A percentile compares a stretch with the other conserved stretches of the same genome.
phyloP scores from a whole-genome alignment of 1,140 invertebrate species.

The Theocolax elegans region DNA sequence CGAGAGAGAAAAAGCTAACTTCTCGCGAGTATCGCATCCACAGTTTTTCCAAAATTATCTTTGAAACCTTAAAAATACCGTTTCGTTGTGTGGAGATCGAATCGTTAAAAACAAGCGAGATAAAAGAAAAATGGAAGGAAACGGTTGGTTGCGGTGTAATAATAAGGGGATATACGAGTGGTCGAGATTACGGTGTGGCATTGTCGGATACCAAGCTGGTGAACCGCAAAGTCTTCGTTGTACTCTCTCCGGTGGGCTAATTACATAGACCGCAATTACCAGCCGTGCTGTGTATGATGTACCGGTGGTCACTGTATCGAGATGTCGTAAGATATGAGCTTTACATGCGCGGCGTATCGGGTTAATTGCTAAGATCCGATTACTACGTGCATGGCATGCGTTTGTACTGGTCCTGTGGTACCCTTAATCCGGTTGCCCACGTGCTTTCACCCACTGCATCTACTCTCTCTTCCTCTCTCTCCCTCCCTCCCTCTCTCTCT shows the following conservation, averaged over 20 bases:
- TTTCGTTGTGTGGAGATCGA: too few species aligned
- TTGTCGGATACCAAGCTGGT: neutral
- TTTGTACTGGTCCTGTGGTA: neutral
- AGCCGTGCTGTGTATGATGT: neutral
- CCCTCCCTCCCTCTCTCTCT: too few species aligned
- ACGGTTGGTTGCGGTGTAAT: neutral
- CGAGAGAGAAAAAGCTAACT: too few species aligned
- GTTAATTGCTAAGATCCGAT: constrained; percentile 24
- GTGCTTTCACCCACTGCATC: neutral
- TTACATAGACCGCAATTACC: constrained; percentile 26
- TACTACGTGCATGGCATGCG: neutral
- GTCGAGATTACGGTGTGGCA: too few species aligned
- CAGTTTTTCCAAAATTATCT: too few species aligned
- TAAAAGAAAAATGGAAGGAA: too few species aligned
- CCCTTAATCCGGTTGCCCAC: neutral
- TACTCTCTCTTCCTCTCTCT: neutral
- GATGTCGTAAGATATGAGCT: constrained; percentile 14
- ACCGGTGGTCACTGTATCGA: neutral
- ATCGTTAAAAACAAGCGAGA: too few species aligned
- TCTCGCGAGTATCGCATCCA: too few species aligned
- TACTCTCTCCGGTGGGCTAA: neutral
- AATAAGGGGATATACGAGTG: too few species aligned
- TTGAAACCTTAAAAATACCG: too few species aligned
- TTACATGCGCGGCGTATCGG: neutral
- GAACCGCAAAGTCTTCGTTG: constrained; percentile 2